Conservation (phyloP, 2,888 invertebrate genomes). For the Drosophila multiciliata region DNA sequence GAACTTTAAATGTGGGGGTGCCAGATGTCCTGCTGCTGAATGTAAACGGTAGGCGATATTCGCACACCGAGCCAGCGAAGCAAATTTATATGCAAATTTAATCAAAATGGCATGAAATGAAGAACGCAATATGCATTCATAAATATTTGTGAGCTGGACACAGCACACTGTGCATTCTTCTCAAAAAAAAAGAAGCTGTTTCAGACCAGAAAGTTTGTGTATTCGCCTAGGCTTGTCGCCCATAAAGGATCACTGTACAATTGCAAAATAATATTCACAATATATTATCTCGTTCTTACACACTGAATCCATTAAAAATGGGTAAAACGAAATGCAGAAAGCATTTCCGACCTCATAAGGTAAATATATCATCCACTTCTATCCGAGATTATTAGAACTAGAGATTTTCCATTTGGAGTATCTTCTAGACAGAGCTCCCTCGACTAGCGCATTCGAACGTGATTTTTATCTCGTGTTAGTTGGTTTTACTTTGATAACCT, state of each 20-base stretch:
- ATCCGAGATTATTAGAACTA: background rate
- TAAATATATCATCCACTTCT: background rate
- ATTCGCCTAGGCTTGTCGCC: background rate
- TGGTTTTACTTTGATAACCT: background rate
- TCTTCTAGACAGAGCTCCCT: background rate
- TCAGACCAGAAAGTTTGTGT: background rate
- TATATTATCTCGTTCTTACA: background rate
- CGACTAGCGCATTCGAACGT: background rate
- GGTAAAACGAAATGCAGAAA: background rate
- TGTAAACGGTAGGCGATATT: slow-evolving; percentile 18
- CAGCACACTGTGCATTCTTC: background rate
- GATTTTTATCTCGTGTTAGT: background rate
- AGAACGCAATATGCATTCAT: slow-evolving; percentile 8
- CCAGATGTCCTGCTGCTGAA: slow-evolving; percentile 10
- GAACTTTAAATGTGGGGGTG: background rate
- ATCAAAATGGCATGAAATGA: slow-evolving; percentile 21
- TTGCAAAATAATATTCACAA: too few species aligned
- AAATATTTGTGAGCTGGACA: background rate
- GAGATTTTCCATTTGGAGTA: background rate
- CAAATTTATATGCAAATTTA: slow-evolving; percentile 33
- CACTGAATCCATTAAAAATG: background rate
- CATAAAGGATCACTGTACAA: background rate
- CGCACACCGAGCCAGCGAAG: slow-evolving; percentile 4
- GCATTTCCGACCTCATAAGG: background rate
- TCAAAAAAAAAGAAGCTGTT: too few species aligned